Percentiles rank a stretch among this genome's conserved stretches.
These are phyloP conservation scores for Crepidodera aurea DNA, from an alignment of 2,888 invertebrate species.

Conservation along the genomic window DNA sequence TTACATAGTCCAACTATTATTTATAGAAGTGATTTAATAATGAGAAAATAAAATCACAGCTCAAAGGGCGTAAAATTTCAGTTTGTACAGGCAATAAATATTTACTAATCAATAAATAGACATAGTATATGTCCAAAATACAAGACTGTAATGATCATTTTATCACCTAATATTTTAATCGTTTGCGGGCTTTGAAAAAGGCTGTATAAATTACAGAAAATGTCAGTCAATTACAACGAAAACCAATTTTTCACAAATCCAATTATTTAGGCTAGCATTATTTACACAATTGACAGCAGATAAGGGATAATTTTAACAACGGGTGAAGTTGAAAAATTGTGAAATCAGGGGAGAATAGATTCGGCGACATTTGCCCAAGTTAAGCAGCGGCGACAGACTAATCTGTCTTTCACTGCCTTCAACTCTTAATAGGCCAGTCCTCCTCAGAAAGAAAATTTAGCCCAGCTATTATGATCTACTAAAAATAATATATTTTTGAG, in stretches of 20 bases:
- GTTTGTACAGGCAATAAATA: too few relatives aligned
- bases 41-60: too few relatives aligned
- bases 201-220: conserved; percentile 20
- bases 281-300: conserved; percentile 42
- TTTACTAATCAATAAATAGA: too few relatives aligned
- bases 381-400: conserved; percentile 46
- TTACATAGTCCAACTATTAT: too few relatives aligned
- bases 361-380: conserved; percentile 44
- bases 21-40: too few relatives aligned
- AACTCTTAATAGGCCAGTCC: conserved; percentile 21
- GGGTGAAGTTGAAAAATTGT: conserved; percentile 42
- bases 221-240: conserved; percentile 27
- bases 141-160: too few relatives aligned
- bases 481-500: too few relatives aligned
- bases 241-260: conserved; percentile 35
- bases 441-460: background rate
- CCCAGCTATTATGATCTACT: too few relatives aligned
- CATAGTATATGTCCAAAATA: too few relatives aligned
- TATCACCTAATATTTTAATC: too few relatives aligned
- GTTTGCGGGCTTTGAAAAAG: background rate
- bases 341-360: conserved; percentile 37
- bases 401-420: conserved; percentile 41
- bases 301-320: conserved; percentile 42
- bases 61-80: too few relatives aligned
- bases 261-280: conserved; percentile 36